Conservation (phyloP, 2,888 invertebrate species). For the Ernsta delagoae region DNA sequence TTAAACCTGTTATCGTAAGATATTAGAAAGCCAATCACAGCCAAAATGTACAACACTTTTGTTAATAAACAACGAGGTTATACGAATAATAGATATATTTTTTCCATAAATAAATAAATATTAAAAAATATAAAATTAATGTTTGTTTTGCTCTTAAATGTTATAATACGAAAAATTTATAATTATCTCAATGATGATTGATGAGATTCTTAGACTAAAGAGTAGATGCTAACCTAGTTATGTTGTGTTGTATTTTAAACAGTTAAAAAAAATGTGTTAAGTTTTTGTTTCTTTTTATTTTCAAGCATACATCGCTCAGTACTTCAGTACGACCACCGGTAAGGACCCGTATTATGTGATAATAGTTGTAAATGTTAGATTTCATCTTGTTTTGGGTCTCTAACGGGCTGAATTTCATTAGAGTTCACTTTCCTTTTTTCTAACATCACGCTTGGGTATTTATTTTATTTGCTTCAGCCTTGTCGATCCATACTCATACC, state of each 20-base stretch:
- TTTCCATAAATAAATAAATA: too few species aligned
- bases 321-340: slow-evolving; percentile 74
- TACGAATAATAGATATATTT: too few species aligned
- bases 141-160: too few species aligned
- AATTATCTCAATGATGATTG: background rate
- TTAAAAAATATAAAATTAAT: too few species aligned
- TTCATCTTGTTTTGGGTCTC: background rate
- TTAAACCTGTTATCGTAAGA: too few species aligned
- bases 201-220: background rate
- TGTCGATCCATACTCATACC: too few species aligned
- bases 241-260: background rate
- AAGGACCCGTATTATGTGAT: slow-evolving; percentile 50
- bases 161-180: too few species aligned
- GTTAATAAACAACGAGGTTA: too few species aligned
- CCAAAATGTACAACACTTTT: too few species aligned
- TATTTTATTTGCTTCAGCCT: slow-evolving; percentile 14
- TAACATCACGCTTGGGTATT: slow-evolving; percentile 37
- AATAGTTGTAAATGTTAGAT: slow-evolving; percentile 26
- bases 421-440: slow-evolving; percentile 13
- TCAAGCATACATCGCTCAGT: slow-evolving; percentile 79
- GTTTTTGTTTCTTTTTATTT: slow-evolving; percentile 49
- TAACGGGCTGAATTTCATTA: slow-evolving; percentile 13
- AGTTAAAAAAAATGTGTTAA: background rate
- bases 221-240: background rate
- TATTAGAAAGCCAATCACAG: too few species aligned